phyloP scores from a whole-genome alignment of 2,113 vertebrate species.

The Rhinopomastus cyanomelas region DNA sequence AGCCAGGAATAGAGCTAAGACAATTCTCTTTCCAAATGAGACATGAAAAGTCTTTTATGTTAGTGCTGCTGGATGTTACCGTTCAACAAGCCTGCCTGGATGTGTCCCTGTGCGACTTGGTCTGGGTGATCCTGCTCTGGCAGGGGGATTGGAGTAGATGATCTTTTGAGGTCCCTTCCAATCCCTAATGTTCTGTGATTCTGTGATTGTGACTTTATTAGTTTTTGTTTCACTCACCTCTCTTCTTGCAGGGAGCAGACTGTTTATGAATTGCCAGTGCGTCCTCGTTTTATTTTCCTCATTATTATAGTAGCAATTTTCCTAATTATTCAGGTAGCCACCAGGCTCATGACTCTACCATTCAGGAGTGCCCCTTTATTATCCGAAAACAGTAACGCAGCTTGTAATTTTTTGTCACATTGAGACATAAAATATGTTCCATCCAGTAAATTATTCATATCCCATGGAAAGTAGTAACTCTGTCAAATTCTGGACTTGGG shows the following conservation, averaged over 20 bases:
- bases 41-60: not conserved
- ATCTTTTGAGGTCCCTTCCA: no score
- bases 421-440: not conserved
- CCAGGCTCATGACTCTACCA: not conserved
- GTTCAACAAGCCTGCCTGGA: no score
- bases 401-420: not conserved
- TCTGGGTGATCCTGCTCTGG: no score
- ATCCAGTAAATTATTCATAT: not conserved
- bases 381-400: not conserved
- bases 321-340: not conserved
- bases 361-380: not conserved
- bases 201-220: not conserved
- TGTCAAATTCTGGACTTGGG: not conserved
- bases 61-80: not conserved
- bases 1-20: not conserved
- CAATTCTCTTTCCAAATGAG: not conserved
- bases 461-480: not conserved
- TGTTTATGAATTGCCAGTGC: accelerated
- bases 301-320: not conserved
- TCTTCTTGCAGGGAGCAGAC: not conserved
- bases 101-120: no score
- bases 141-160: no score
- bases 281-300: not conserved
- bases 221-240: not conserved
- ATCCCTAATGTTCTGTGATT: no score